Evolutionary conservation across 1,140 invertebrate genomes (phyloP).

Genomic region (Drosophila kohkoa): DNA sequence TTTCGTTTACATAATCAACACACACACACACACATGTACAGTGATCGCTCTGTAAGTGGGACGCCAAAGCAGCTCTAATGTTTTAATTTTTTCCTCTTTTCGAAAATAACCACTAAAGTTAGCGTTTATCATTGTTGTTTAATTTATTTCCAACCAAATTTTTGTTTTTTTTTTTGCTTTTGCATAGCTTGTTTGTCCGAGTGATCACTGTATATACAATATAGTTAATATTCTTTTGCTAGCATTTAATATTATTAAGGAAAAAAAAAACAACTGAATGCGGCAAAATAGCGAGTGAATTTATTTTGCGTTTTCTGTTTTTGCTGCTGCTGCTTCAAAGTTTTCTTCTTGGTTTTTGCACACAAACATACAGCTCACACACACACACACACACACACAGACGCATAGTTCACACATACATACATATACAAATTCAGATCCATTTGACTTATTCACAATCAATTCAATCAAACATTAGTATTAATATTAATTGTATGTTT

Average conservation of each 20-base stretch:
- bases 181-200: not conserved
- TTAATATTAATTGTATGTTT: conserved; percentile 34
- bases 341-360: conserved; percentile 37
- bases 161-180: not conserved
- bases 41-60: not conserved
- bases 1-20: conserved; percentile 31
- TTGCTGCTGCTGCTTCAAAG: conserved; percentile 32
- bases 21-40: conserved; percentile 2
- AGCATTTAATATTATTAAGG: conserved; percentile 47
- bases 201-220: conserved; percentile 8
- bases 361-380: not conserved
- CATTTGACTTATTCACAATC: conserved; percentile 9
- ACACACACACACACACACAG: too few relatives aligned
- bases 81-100: not conserved
- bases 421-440: not conserved
- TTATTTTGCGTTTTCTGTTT: conserved; percentile 39
- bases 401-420: not conserved
- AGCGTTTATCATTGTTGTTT: not conserved
- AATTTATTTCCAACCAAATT: not conserved
- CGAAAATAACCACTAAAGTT: not conserved
- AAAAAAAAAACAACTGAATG: conserved; percentile 12
- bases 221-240: conserved; percentile 42
- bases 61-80: not conserved
- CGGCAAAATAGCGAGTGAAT: conserved; percentile 20
- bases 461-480: conserved; percentile 41